Percentiles rank a stretch among this genome's conserved stretches.
phyloP scores from a whole-genome alignment of 2,113 vertebrate genomes.

The Leiothrix lutea region DNA sequence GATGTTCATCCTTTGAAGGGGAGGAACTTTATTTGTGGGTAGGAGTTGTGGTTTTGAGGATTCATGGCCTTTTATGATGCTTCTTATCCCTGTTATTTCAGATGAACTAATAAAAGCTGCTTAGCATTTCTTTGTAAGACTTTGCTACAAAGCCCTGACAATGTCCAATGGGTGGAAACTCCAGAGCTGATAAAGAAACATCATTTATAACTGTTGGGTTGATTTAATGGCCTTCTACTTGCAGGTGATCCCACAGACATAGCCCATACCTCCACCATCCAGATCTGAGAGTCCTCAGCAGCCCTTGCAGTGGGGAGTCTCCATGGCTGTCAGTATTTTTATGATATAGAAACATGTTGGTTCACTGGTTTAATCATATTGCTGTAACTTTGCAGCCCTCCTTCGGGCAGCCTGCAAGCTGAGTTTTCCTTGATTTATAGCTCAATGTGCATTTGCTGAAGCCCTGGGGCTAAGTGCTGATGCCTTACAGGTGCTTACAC shows the following conservation, averaged over 20 bases:
- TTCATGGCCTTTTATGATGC: not conserved
- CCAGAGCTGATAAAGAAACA: not conserved
- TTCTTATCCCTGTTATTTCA: not conserved
- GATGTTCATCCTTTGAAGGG: not conserved
- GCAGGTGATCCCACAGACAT: not conserved
- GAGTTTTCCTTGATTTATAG: not conserved
- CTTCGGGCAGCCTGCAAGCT: not conserved
- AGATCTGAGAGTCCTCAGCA: not conserved
- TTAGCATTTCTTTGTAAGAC: not conserved
- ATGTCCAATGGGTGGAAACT: not conserved
- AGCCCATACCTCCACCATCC: not conserved
- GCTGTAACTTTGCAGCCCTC: not conserved
- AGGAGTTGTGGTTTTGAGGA: not conserved
- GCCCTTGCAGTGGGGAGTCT: not conserved
- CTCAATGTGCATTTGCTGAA: not conserved
- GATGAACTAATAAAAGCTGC: not conserved
- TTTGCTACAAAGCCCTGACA: not conserved
- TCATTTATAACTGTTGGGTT: not conserved
- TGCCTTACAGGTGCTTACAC: not conserved
- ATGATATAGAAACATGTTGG: not conserved
- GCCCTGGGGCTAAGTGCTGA: not conserved
- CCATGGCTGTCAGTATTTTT: not conserved
- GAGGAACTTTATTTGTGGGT: not conserved
- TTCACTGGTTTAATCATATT: not conserved
- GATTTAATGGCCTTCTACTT: not conserved